Evolutionary conservation across 2,113 vertebrate genomes (phyloP).

Genomic region (Spea multiplicata): DNA sequence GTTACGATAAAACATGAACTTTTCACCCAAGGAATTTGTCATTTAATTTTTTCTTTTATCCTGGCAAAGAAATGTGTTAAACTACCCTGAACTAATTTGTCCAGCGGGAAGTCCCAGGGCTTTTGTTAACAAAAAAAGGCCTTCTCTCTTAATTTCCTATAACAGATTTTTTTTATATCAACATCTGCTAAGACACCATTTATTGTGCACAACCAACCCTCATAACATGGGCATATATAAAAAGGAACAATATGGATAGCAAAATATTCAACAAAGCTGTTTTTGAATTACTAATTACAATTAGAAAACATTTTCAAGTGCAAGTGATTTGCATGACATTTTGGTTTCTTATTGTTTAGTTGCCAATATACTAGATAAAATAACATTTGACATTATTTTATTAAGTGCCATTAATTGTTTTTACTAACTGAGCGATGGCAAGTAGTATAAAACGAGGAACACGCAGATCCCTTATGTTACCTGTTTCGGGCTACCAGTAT

Average conservation of each 20-base stretch:
- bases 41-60: slow-evolving; percentile 35
- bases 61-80: slow-evolving; percentile 33
- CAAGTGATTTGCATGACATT: slow-evolving; percentile 13
- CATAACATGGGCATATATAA: slow-evolving; percentile 26
- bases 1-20: slow-evolving; percentile 39
- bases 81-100: slow-evolving; percentile 46
- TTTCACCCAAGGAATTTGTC: slow-evolving; percentile 40
- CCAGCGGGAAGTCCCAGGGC: slow-evolving; percentile 43
- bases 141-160: slow-evolving; percentile 19
- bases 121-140: slow-evolving; percentile 18
- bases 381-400: no score
- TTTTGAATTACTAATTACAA: slow-evolving; percentile 15
- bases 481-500: no score
- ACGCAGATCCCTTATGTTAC: no score
- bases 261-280: slow-evolving; percentile 6
- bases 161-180: slow-evolving; percentile 36
- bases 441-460: no score
- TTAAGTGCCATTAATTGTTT: no score
- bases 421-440: no score
- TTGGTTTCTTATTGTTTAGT: neutral
- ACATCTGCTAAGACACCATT: slow-evolving; percentile 45
- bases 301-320: slow-evolving; percentile 28
- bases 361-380: no score
- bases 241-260: neutral
- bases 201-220: slow-evolving; percentile 15